Base-by-base conservation (phyloP, 2,113 vertebrate species). In the Dasyornis broadbenti region DNA sequence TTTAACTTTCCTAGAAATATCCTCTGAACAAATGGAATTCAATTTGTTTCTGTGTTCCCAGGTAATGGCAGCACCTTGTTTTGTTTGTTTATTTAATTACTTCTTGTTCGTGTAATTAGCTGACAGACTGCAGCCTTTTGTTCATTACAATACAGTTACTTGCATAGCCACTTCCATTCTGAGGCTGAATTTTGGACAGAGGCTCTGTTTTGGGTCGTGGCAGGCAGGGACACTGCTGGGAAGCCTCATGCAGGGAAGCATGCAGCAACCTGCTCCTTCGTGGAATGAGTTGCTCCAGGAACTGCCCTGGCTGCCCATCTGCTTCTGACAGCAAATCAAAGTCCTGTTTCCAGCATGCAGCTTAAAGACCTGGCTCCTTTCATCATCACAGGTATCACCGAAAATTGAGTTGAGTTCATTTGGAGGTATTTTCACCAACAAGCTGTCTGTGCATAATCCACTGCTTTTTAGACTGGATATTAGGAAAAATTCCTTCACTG, bases 41-140 rank as follows among this genome's bases (percentile, higher is more conserved):
- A 92, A 92, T 83, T 90, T 97, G 60, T 57, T 86, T 39, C 83
- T 91, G 45, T 60, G 72, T 91, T 93, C 71, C 63, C 86, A 96
- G 82, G 91, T 96, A 94, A 92, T 24, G 7, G 80, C 76, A 77
- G 76, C 91, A 95, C 93, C 90, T 96, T 91, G 79, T 80, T 94
- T 90, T 65, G 63, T 69, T 79, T 89, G 73, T 78, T 93, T 94
- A 90, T 84, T 93, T 88, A 91, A 97, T 96, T 90, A 92, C 89
- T 82, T 24, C 92, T 90, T 88, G 50, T 88, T 94, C 93, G 93
- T 75, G 63, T 66, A 90, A 89, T 95, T 90, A 95, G 45, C 45
- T n/a, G 78, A 57, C 69, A 83, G 82, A 77, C 35, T 73, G 83
- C 49, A 90, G 94, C 39, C 59, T 92, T 94, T 94, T 61, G 52